phyloP scores from a whole-genome alignment of 2,113 vertebrate genomes.

The Zapornia atra region DNA sequence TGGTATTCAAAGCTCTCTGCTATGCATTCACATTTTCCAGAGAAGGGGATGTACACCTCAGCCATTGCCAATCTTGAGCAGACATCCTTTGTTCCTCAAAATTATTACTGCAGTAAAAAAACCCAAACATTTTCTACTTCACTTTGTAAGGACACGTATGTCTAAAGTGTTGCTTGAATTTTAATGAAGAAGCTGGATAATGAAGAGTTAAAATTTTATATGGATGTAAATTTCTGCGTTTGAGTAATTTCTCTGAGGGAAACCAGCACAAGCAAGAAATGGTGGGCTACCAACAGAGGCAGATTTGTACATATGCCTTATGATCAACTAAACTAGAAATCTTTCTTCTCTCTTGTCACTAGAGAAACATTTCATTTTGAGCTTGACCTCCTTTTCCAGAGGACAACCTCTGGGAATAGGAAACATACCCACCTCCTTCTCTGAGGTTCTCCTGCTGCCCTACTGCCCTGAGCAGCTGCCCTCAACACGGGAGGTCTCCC shows the following conservation, averaged over 20 bases:
- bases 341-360: background rate
- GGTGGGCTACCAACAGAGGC: background rate
- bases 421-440: background rate
- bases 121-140: background rate
- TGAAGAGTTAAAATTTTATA: background rate
- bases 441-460: background rate
- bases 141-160: background rate
- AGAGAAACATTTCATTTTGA: background rate
- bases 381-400: background rate
- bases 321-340: background rate
- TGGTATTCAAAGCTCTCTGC: background rate
- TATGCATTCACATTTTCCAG: background rate
- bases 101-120: background rate
- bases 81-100: background rate
- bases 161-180: background rate
- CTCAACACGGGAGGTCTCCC: background rate
- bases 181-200: background rate
- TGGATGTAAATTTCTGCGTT: background rate
- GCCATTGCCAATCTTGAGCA: background rate
- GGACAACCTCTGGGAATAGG: background rate
- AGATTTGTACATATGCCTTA: background rate
- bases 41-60: background rate
- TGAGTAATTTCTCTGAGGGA: background rate
- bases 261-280: background rate
- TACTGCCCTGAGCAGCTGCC: background rate